Evolutionary conservation across 64 coral and sea anemone species (phyloP).

Genomic region (Dendronephthya gigantea): DNA sequence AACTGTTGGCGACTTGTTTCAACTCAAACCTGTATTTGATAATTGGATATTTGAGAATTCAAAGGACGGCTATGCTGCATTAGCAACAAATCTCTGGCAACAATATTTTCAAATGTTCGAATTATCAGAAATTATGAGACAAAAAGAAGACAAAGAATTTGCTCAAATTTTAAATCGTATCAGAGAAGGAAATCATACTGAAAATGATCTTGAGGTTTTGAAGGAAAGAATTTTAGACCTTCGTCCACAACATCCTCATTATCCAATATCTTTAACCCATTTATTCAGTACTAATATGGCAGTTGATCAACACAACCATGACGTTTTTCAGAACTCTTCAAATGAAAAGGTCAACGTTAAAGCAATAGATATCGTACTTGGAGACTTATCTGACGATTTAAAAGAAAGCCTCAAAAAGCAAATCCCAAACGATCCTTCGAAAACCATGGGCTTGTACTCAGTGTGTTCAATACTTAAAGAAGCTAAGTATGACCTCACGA

Average conservation of each 20-base stretch:
- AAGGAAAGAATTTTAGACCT: background rate
- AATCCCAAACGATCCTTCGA: background rate
- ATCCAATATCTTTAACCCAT: background rate
- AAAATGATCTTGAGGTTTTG: background rate
- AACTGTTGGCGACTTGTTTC: too few relatives aligned
- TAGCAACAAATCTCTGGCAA: background rate
- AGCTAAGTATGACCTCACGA: background rate
- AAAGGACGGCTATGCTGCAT: too few relatives aligned
- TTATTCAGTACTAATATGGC: background rate
- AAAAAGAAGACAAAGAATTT: too few relatives aligned
- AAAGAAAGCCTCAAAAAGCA: background rate
- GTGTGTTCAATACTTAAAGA: background rate
- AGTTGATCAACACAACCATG: background rate
- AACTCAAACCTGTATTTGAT: constrained; percentile 45
- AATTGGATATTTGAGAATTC: too few relatives aligned
- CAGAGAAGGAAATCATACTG: too few relatives aligned
- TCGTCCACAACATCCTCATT: background rate
- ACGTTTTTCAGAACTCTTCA: background rate
- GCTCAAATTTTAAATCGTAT: too few relatives aligned
- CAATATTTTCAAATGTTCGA: background rate
- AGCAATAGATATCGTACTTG: too few relatives aligned
- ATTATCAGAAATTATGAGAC: background rate
- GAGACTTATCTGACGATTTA: background rate
- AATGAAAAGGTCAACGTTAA: background rate
- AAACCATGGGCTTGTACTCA: background rate